phyloP scores from a whole-genome alignment of 2,113 vertebrate genomes.

The Xiphophorus couchianus region DNA sequence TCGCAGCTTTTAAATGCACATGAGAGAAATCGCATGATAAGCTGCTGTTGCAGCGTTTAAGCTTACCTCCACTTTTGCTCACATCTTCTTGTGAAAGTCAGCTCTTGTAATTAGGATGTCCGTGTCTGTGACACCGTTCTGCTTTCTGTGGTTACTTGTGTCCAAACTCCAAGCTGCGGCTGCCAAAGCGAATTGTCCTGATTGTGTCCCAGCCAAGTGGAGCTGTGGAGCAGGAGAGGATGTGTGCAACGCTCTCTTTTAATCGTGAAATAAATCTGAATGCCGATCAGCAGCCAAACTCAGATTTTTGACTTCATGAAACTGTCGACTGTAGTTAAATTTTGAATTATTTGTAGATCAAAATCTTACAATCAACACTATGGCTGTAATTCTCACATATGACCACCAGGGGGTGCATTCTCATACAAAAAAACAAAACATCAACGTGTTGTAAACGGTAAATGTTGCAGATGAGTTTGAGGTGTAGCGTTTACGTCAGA shows the following conservation, averaged over 20 bases:
- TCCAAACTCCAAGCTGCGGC: background rate
- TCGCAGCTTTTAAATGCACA: too few relatives aligned
- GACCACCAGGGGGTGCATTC: constrained; percentile 23
- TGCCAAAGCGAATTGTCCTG: background rate
- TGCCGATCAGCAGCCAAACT: background rate
- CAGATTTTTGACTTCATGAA: background rate
- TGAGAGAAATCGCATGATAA: too few relatives aligned
- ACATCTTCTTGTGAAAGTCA: too few relatives aligned
- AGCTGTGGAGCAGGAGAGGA: background rate
- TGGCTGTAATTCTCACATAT: constrained; percentile 7
- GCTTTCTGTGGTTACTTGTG: background rate
- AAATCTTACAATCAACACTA: background rate
- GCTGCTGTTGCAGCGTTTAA: too few relatives aligned
- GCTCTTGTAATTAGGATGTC: too few relatives aligned
- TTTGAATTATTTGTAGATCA: background rate
- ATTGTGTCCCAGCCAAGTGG: background rate
- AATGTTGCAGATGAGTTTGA: constrained; percentile 9
- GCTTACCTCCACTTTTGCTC: too few relatives aligned
- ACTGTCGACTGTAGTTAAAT: background rate
- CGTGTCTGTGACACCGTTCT: too few relatives aligned
- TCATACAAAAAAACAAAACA: background rate
- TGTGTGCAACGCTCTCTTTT: background rate
- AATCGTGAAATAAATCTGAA: background rate
- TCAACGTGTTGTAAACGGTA: background rate
- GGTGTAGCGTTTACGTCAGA: constrained; percentile 1